A percentile compares a stretch with the other conserved stretches of the same genome.
phyloP scores from a whole-genome alignment of 2,888 invertebrate species.

The Steinernema scapterisci region DNA sequence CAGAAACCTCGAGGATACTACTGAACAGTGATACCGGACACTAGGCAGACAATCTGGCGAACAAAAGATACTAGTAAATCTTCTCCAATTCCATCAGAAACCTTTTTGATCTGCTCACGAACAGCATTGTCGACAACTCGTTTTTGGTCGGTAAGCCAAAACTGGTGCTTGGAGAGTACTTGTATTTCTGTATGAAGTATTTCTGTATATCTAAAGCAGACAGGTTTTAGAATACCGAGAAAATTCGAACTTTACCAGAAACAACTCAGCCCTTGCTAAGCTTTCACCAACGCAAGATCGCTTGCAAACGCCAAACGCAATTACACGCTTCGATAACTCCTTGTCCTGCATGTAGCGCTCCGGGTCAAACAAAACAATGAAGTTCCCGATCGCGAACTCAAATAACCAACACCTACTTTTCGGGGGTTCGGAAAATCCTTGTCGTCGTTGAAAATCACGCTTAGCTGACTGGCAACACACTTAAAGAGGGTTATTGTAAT shows the following conservation, averaged over 20 bases:
- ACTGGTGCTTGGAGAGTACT: not conserved
- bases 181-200: not conserved
- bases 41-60: no score
- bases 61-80: no score
- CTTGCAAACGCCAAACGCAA: not conserved
- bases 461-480: not conserved
- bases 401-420: no score
- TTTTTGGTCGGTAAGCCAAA: not conserved
- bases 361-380: not conserved
- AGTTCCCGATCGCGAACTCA: not conserved
- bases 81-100: not conserved
- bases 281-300: constrained; percentile 1
- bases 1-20: no score
- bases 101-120: not conserved
- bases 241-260: not conserved
- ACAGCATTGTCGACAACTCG: not conserved
- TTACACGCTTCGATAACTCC: not conserved
- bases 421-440: no score
- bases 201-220: not conserved
- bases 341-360: not conserved
- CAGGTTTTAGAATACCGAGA: not conserved
- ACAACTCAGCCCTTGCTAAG: not conserved
- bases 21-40: no score
- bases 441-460: not conserved
- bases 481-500: no score